Evolutionary conservation across 2,888 invertebrate species (phyloP).

Genomic region (Aspidiotus destructor): DNA sequence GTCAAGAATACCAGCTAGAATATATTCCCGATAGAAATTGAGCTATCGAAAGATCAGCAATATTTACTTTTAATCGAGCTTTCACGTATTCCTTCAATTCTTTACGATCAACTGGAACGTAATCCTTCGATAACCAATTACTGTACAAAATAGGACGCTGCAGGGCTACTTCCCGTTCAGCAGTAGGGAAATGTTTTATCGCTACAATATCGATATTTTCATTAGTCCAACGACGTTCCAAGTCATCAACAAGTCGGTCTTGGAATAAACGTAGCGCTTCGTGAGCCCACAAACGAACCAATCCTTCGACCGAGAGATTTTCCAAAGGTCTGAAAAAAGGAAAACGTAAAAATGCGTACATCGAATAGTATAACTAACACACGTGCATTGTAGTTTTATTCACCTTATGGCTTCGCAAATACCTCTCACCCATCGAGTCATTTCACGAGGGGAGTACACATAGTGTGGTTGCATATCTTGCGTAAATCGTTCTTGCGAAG

Average conservation of each 20-base stretch:
- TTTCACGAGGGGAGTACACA: constrained; percentile 96
- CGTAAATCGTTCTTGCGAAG: constrained; percentile 94
- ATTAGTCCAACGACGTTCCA: constrained; percentile 95
- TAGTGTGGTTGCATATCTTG: constrained; percentile 99
- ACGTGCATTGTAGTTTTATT: neutral
- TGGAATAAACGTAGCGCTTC: constrained; percentile 91
- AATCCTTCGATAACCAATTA: constrained; percentile 98
- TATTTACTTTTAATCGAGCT: constrained; percentile 75
- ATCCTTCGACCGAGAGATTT: constrained; percentile 78
- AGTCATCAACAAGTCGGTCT: constrained; percentile 84
- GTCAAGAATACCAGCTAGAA: neutral
- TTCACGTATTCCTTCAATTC: constrained; percentile 93
- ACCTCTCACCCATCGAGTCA: constrained; percentile 99
- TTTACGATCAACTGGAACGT: constrained; percentile 90
- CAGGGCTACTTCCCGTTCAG: constrained; percentile 76
- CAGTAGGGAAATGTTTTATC: constrained; percentile 86
- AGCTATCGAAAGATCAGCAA: neutral
- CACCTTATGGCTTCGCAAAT: constrained; percentile 92
- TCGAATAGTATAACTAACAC: neutral
- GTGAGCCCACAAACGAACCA: constrained; percentile 98
- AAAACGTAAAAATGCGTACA: neutral
- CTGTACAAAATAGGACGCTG: constrained; percentile 91
- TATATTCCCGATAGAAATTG: neutral
- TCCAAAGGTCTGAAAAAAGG: constrained; percentile 65
- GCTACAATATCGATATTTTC: constrained; percentile 91